phyloP scores from a whole-genome alignment of 2,888 invertebrate species.

The Mythimna ferrago region DNA sequence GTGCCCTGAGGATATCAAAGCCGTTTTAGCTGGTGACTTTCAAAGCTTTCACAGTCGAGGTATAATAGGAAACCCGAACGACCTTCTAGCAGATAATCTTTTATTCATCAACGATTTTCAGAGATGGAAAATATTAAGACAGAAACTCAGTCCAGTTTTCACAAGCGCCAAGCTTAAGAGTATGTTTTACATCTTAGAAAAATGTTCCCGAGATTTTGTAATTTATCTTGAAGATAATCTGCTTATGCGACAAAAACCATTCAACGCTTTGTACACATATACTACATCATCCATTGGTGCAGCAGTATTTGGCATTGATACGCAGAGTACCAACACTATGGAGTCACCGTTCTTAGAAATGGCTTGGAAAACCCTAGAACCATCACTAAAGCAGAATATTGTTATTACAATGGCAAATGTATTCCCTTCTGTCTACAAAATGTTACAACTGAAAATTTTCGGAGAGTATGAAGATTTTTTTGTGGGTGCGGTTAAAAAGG shows the following conservation, averaged over 20 bases:
- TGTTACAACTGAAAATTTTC: slow-evolving; percentile 74
- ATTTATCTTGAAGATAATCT: slow-evolving; percentile 68
- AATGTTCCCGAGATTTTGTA: slow-evolving; percentile 77
- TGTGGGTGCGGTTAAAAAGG: slow-evolving; percentile 74
- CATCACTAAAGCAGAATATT: slow-evolving; percentile 64
- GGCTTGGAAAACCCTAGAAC: slow-evolving; percentile 72
- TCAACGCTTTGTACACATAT: slow-evolving; percentile 74
- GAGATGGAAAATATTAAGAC: slow-evolving; percentile 81
- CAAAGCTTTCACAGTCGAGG: slow-evolving; percentile 79
- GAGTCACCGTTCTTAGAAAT: slow-evolving; percentile 79
- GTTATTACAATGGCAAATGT: slow-evolving; percentile 64
- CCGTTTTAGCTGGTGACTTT: slow-evolving; percentile 76
- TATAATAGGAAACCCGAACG: slow-evolving; percentile 71
- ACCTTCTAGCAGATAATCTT: slow-evolving; percentile 77
- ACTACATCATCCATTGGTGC: slow-evolving; percentile 80
- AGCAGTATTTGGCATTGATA: slow-evolving; percentile 84
- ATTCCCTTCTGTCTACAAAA: slow-evolving; percentile 70
- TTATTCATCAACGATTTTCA: slow-evolving; percentile 77
- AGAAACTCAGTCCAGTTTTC: slow-evolving; percentile 82
- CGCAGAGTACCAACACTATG: slow-evolving; percentile 75
- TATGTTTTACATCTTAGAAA: slow-evolving; percentile 81
- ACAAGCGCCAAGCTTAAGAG: slow-evolving; percentile 80
- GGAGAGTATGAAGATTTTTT: slow-evolving; percentile 78
- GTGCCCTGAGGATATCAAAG: slow-evolving; percentile 75
- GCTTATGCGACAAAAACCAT: slow-evolving; percentile 69